Evolutionary conservation across 1,140 invertebrate genomes (phyloP).

Genomic region (Aleiodes sp.): DNA sequence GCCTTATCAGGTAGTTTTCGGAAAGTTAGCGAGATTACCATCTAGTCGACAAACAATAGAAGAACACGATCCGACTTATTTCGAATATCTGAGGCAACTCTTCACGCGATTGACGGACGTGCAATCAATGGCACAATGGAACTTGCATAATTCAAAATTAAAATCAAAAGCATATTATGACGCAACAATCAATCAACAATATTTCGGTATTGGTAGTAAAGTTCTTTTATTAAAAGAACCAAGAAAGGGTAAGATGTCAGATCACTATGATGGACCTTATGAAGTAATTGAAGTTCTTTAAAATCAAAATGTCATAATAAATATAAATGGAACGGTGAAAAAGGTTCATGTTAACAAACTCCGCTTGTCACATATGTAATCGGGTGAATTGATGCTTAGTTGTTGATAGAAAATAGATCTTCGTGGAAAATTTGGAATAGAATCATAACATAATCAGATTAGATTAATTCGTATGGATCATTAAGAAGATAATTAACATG

Average conservation of each 20-base stretch:
- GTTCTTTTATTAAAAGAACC: not conserved
- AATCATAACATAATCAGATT: too few relatives aligned
- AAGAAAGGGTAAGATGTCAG: too few relatives aligned
- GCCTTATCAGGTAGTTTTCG: constrained; percentile 14
- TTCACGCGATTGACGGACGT: too few relatives aligned
- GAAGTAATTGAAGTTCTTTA: too few relatives aligned
- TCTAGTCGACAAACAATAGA: not conserved
- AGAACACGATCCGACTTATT: not conserved
- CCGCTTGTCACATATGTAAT: not conserved
- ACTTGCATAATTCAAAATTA: too few relatives aligned
- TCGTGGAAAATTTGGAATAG: not conserved
- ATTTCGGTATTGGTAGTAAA: not conserved
- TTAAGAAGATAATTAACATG: constrained; percentile 40
- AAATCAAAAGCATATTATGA: constrained; percentile 1
- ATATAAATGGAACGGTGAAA: too few relatives aligned
- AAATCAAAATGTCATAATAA: too few relatives aligned
- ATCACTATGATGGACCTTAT: too few relatives aligned
- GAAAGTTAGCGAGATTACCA: constrained; percentile 1
- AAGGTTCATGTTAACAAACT: not conserved
- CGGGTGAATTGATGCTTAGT: too few relatives aligned
- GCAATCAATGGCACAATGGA: too few relatives aligned
- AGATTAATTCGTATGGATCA: not conserved
- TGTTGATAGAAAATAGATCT: not conserved
- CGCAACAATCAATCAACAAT: not conserved
- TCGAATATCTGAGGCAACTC: constrained; percentile 1